Percentiles rank a stretch among this genome's conserved stretches.
Conservation (phyloP, 2,888 invertebrate genomes). For the Mythimna albipuncta region DNA sequence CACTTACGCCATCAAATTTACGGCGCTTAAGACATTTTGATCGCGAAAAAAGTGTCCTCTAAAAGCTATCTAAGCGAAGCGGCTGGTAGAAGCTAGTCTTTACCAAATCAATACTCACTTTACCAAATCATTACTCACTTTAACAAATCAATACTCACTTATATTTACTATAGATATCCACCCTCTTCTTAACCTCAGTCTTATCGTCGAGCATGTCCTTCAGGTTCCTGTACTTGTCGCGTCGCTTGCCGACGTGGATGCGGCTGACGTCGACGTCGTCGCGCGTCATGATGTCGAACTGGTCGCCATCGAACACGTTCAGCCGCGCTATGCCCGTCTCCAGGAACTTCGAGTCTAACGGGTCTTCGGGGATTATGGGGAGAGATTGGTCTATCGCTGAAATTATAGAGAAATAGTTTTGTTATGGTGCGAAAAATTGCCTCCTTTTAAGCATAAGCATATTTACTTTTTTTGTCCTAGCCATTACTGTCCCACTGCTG, state of each 20-base stretch:
- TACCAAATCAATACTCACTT: too few species aligned
- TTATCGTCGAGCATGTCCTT: slow-evolving; percentile 94
- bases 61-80: too few species aligned
- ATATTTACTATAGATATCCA: slow-evolving; percentile 91
- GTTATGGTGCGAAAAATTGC: too few species aligned
- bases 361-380: slow-evolving; percentile 92
- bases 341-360: slow-evolving; percentile 87
- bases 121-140: too few species aligned
- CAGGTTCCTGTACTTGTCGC: slow-evolving; percentile 91
- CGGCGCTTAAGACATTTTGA: too few species aligned
- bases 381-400: slow-evolving; percentile 88
- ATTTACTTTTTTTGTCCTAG: too few species aligned
- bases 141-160: slow-evolving; percentile 74
- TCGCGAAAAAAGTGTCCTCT: too few species aligned
- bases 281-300: slow-evolving; percentile 94
- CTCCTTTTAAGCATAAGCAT: too few species aligned
- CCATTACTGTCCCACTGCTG: too few species aligned
- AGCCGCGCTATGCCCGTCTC: slow-evolving; percentile 91
- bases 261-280: slow-evolving; percentile 88
- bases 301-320: slow-evolving; percentile 94
- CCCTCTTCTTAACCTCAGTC: slow-evolving; percentile 86
- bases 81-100: too few species aligned
- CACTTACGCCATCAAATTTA: too few species aligned
- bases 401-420: slow-evolving; percentile 1
- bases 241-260: slow-evolving; percentile 91